Base-by-base conservation (phyloP, 2,888 invertebrate species). In the Pachymerium ferrugineum region DNA sequence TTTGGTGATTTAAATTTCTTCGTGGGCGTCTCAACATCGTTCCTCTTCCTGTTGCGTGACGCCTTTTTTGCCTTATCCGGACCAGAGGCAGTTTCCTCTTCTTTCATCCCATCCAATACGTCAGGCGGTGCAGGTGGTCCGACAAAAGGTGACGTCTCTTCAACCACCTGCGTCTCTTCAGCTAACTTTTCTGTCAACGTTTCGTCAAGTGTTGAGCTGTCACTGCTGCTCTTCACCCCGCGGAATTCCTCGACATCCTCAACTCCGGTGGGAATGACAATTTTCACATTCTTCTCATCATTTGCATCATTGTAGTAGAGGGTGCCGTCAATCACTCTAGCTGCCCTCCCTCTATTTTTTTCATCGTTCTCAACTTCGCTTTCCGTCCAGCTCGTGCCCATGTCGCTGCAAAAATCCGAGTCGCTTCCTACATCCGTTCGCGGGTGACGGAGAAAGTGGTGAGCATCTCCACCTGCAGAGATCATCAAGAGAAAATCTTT, bases 271-370 rank as follows among this genome's bases (percentile, higher is more conserved):
- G 28, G 28, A 6, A 33, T 25, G 6, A 33, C 70, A 0, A 68
- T 68, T 6, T 29, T 28, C 12, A 12, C 38, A 31, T 68, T 68
- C 30, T 12, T 25, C 31, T 68, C 30, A 12, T 30, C 16, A 28
- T 68, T 68, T 25, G n/a, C 72, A 29, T 47, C 47, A 28, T 42
- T 72, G 0, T 81, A 77, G 81, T 94, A 94, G n/a, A 94, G 83
- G 33, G 92, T 93, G 1, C 94, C 94, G 81, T 94, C 94, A 76
- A 94, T 94, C 3, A 93, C 92, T 83, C 93, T 91, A 5, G 91
- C 91, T 74, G 87, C 87, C 33, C 92, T 85, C 79, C 92, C 91
- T 31, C 89, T 88, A 16, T 47, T 67, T n/a, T 75, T 70, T 75
- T 90, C 90, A 78, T 91, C 90, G 81, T 92, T 89, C 82, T 94